Base-by-base conservation (phyloP, 2,113 vertebrate species). In the Nesoenas mayeri region DNA sequence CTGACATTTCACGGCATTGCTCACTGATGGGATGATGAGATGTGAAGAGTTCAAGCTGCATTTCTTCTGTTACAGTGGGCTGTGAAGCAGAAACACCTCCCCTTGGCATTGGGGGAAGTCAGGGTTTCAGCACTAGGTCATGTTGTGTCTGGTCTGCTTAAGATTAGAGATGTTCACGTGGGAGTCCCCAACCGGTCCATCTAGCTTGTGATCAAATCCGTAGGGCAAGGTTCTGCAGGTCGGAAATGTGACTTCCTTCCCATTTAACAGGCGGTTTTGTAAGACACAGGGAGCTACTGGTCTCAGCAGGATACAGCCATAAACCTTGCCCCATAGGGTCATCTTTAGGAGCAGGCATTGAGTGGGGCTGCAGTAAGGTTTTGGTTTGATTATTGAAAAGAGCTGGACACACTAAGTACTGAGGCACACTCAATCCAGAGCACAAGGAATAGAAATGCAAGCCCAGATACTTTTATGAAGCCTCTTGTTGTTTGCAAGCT, bases 281-380 rank as follows among this genome's bases (percentile, higher is more conserved):
- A 42, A 79, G 69, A 16, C 47, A 21, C 0, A 12, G 65, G 54
- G 74, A 50, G 6, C 38, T 2, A 1, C 32, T 0, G 13, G 28
- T 32, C 82, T 70, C 82, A 66, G 64, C 50, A 57, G 50, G 90
- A 47, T 69, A 71, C 40, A 50, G 15, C 48, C 54, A 16, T 71
- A 83, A 91, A 5, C 61, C 36, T 47, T 87, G 29, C 12, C 19
- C n/a, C 34, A 16, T 0, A 4, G 38, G 32, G 15, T 21, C 51
- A 83, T 56, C 57, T 24, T 69, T 65, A 56, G 81, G 70, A 81
- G 15, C 0, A 1, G 32, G 32, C 28, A 18, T 21, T 69, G 54
- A 66, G 36, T 0, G 0, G 34, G 48, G 11, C 47, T 14, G 1
- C 32, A 79, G 48, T 0, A 6, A 73, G 56, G 56, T 71, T 91